These are phyloP conservation scores for Seladonia tumulorum DNA, from an alignment of 2,888 invertebrate species.

Conservation along the genomic window DNA sequence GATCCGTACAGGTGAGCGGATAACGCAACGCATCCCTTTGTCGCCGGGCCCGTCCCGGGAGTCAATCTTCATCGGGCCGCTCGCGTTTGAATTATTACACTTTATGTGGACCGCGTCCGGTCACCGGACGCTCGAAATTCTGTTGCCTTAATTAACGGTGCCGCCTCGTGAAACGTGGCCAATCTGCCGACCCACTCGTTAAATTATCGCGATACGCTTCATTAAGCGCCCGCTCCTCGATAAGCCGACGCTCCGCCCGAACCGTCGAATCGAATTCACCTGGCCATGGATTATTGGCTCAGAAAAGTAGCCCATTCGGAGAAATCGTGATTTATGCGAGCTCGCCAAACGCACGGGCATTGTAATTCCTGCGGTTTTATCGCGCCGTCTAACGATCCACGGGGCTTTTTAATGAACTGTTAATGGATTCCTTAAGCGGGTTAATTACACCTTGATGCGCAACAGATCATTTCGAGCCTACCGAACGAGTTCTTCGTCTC, in stretches of 20 bases:
- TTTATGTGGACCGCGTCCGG: conserved; percentile 48
- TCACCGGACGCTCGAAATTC: conserved; percentile 56
- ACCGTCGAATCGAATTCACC: conserved; percentile 35
- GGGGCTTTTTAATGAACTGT: neutral
- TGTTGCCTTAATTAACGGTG: conserved; percentile 73
- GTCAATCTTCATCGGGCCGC: conserved; percentile 53
- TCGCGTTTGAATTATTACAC: conserved; percentile 62
- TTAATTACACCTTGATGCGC: too few relatives aligned
- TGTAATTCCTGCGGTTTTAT: conserved; percentile 16
- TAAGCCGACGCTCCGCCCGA: conserved; percentile 49
- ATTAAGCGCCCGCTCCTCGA: conserved; percentile 55
- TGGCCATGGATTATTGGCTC: conserved; percentile 33
- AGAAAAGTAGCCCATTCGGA: conserved; percentile 17
- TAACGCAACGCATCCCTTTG: conserved; percentile 45
- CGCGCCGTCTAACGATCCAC: neutral
- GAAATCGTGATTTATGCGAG: conserved; percentile 15
- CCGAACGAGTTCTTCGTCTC: too few relatives aligned
- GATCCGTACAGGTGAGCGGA: conserved; percentile 17
- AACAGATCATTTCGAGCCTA: too few relatives aligned
- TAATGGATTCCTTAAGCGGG: neutral
- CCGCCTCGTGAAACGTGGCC: conserved; percentile 70
- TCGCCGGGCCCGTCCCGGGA: conserved; percentile 46
- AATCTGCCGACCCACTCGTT: conserved; percentile 63
- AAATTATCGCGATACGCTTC: conserved; percentile 71
- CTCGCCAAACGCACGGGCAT: neutral